A percentile compares a stretch with the other conserved stretches of the same genome.
These are phyloP conservation scores for Baronia brevicornis DNA, from an alignment of 2,888 invertebrate species.

Conservation along the genomic window DNA sequence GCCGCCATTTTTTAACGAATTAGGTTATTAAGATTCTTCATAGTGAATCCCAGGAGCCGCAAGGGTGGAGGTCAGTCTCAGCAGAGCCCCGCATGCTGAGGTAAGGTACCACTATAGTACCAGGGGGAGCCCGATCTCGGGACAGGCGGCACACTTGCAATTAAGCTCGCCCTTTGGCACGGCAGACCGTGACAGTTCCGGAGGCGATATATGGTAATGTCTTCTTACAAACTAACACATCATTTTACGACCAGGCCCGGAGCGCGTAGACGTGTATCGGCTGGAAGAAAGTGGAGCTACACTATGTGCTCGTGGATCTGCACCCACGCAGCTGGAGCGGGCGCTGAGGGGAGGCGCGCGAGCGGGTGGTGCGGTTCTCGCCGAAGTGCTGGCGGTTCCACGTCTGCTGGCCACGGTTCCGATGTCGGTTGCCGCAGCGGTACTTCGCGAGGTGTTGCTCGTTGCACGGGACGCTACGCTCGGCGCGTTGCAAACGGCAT, in stretches of 20 bases:
- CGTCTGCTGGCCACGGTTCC: constrained; percentile 78
- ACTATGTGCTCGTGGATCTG: constrained; percentile 27
- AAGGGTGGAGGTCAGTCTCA: too few species aligned
- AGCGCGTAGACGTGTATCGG: constrained; percentile 47
- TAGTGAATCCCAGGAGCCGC: too few species aligned
- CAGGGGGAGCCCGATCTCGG: too few species aligned
- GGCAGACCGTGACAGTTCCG: neutral
- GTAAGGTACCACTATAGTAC: too few species aligned
- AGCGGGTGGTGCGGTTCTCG: too few species aligned
- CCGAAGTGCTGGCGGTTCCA: constrained; percentile 75
- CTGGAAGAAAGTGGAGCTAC: constrained; percentile 36
- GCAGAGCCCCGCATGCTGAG: too few species aligned
- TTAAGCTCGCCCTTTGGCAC: neutral
- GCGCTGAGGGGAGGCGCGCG: constrained; percentile 22
- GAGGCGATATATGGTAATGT: neutral
- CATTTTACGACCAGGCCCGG: constrained; percentile 24
- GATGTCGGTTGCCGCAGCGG: constrained; percentile 68
- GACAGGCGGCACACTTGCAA: too few species aligned
- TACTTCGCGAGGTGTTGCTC: constrained; percentile 21
- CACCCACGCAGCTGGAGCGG: constrained; percentile 23
- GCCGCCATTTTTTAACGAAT: too few species aligned
- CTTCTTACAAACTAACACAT: neutral
- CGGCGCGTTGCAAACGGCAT: constrained; percentile 31
- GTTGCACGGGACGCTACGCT: constrained; percentile 28
- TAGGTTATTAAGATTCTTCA: too few species aligned